Evolutionary conservation across 2,888 invertebrate genomes (phyloP), one percentile per base, ranked within the genome.

Genomic region (Aleiodes alternator): DNA sequence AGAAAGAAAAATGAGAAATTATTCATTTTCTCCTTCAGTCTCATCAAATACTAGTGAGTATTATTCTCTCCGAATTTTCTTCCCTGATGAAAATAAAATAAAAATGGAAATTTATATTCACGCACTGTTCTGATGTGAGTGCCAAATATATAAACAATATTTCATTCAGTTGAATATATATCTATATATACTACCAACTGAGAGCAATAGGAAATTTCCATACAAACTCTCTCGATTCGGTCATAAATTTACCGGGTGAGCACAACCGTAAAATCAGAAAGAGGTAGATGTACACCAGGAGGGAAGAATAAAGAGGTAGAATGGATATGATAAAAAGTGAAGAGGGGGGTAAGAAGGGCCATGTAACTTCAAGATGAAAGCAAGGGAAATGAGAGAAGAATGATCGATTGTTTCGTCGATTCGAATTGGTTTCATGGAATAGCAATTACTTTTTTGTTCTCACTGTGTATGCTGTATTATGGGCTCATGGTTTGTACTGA

Each of bases 241-340:
- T 64, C 72, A 72, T 72, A 72, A 72, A 72, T 72, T 66, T 66
- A 55, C 72, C 29, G 23, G 23, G 64, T 64, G 72, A 72, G 66
- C 66, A 72, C 72, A 72, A 66, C 72, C 72, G 66, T 72, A 66
- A 72, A 72, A 72, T 72, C 72, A 48, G 50, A 51, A 66, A 70
- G 69, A n/a, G 68, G 61, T 12, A 38, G n/a, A 43, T 16, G 43
- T 14, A 68, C 23, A 76, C 43, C 29, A 69, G 72, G 69, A 69
- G 68, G 31, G 56, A 56, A 73, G 59, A 69, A 69, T 76, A 55
- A 56, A 72, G 23, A 64, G 31, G 48, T n/a, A 14, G n/a, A 68
- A 66, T 48, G 29, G 48, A 55, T 48, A 43, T 66, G 14, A 34
- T 68, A 38, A 69, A 69, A 38, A 53, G 34, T 50, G 14, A 34